These are phyloP conservation scores for Capricornis sumatraensis DNA, from an alignment of 2,113 vertebrate genomes.

Conservation along the genomic window DNA sequence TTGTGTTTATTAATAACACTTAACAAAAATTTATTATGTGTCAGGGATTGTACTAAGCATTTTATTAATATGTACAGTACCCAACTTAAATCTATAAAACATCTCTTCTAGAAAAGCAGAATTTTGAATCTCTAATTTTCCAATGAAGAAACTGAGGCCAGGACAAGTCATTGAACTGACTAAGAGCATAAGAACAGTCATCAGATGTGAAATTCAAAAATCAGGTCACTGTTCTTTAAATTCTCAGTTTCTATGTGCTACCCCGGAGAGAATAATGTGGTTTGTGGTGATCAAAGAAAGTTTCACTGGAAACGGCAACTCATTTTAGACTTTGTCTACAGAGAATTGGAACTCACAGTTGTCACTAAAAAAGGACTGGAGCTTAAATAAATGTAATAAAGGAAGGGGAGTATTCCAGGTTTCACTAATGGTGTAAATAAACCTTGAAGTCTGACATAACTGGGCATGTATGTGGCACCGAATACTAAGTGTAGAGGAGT, in stretches of 20 bases:
- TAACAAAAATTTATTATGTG: not conserved
- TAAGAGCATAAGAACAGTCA: not conserved
- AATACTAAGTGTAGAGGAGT: not conserved
- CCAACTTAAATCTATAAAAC: not conserved
- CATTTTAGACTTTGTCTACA: not conserved
- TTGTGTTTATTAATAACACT: not conserved
- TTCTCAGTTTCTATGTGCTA: not conserved
- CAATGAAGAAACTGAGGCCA: not conserved
- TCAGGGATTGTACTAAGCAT: accelerated
- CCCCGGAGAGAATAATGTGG: not conserved
- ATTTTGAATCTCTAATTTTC: not conserved
- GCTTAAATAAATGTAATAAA: not conserved
- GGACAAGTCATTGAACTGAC: not conserved
- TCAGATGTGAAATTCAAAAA: not conserved
- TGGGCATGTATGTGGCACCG: not conserved
- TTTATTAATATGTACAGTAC: not conserved
- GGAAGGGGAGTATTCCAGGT: not conserved
- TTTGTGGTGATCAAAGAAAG: not conserved
- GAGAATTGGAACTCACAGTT: not conserved
- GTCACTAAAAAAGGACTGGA: not conserved
- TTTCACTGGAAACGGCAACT: not conserved
- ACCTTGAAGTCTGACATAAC: not conserved
- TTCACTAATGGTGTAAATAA: not conserved
- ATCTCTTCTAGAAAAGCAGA: not conserved
- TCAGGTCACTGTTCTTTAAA: not conserved